Evolutionary conservation across 2,797 vertebrate species (phyloP), one percentile per base, ranked within the genome.

Genomic region (Echiichthys vipera): DNA sequence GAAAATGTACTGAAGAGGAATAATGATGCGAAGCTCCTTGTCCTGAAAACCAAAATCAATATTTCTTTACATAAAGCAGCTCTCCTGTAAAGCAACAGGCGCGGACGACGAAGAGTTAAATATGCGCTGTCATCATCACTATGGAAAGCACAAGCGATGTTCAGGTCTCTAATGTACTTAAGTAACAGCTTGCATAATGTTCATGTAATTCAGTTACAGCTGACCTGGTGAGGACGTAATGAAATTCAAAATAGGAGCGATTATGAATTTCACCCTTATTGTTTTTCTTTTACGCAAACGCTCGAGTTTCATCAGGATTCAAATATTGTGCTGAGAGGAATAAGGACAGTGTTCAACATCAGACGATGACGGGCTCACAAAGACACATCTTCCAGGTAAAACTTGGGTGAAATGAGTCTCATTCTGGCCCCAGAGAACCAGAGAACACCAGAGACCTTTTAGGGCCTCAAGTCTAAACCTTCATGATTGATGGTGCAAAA

Each of bases 131-230:
- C 64, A 17, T 78, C 64, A 17, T 50, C 70, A n/a, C 8, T 5
- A 15, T 55, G 45, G 42, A 74, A 70, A 54, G 68, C 80, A 73
- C 71, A 34, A 42, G 58, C 71, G 83, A 83, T 34, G 29, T 55
- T 62, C 54, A 2, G 30, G 62, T 67, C 79, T 71, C 75, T 77
- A 37, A 83, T 85, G 77, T 55, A 65, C 84, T 86, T 78, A 77
- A 71, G 39, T 37, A 51, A 25, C 42, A 65, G 42, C 51, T 73
- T 62, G 43, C 51, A 65, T 56, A 62, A 78, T 43, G 59, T 45
- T 57, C 6, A 17, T 50, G 49, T 78, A 63, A 88, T 75, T 70
- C 46, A 53, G 7, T 91, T 80, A 84, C 34, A 50, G 55, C 45
- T 71, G 78, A 84, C 72, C 78, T 15, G 5, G 1, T 63, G 70